Evolutionary conservation across 2,797 vertebrate genomes (phyloP).

Genomic region (Ptychobarbus kaznakovi): DNA sequence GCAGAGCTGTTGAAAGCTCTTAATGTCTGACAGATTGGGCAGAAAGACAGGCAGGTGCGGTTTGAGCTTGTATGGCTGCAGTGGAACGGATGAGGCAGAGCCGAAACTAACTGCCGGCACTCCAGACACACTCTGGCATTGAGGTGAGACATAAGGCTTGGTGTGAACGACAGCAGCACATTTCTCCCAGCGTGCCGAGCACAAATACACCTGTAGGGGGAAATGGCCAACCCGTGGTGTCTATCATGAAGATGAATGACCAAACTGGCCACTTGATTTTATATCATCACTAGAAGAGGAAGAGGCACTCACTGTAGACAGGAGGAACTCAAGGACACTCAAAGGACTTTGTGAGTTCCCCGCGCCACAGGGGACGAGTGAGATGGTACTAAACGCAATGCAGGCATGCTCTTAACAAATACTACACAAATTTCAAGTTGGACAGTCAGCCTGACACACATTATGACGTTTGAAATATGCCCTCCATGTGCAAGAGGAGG

Average conservation of each 20-base stretch:
- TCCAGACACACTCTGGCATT: slow-evolving; percentile 6
- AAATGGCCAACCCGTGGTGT: slow-evolving; percentile 24
- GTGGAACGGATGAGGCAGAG: slow-evolving; percentile 35
- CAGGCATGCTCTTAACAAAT: slow-evolving; percentile 1
- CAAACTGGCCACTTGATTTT: slow-evolving; percentile 32
- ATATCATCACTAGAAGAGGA: slow-evolving; percentile 7
- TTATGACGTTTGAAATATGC: slow-evolving; percentile 14
- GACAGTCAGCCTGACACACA: slow-evolving; percentile 2
- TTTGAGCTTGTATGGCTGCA: not conserved
- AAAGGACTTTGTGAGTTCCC: slow-evolving; percentile 5
- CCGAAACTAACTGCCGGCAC: slow-evolving; percentile 18
- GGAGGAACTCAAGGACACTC: not conserved
- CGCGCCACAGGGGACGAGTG: not conserved
- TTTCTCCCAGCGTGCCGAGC: slow-evolving; percentile 30
- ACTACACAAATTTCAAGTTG: slow-evolving; percentile 19
- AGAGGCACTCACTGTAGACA: not conserved
- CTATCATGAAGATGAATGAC: slow-evolving; percentile 40
- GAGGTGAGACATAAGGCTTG: slow-evolving; percentile 31
- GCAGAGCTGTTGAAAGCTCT: slow-evolving; percentile 41
- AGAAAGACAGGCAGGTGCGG: slow-evolving; percentile 32
- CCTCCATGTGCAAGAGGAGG: slow-evolving; percentile 63
- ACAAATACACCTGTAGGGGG: slow-evolving; percentile 43
- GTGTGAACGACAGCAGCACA: slow-evolving; percentile 27
- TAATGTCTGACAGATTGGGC: slow-evolving; percentile 41
- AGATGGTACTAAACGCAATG: not conserved